A percentile compares a stretch with the other conserved stretches of the same genome.
phyloP scores from a whole-genome alignment of 1,140 invertebrate species.

The Brachionus rotundiformis region DNA sequence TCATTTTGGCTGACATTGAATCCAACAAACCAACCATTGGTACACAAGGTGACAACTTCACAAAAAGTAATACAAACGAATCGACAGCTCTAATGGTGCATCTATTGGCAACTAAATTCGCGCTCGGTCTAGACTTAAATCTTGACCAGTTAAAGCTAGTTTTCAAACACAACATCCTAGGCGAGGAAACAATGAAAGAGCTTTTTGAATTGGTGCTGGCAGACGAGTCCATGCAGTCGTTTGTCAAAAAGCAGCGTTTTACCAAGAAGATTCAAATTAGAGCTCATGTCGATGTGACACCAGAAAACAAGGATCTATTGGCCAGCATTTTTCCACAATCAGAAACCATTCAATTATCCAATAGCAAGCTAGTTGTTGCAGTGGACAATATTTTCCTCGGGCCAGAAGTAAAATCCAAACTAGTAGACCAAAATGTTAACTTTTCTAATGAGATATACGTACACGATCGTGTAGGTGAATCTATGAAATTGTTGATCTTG shows the following conservation, averaged over 20 bases:
- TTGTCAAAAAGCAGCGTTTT: neutral
- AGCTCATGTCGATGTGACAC: neutral
- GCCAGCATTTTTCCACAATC: neutral
- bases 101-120: neutral
- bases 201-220: neutral
- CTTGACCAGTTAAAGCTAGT: neutral
- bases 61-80: neutral
- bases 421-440: neutral
- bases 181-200: neutral
- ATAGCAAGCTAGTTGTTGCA: no score
- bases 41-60: neutral
- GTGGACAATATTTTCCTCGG: neutral
- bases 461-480: neutral
- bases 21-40: neutral
- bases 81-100: neutral
- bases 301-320: neutral
- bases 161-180: neutral
- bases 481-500: neutral
- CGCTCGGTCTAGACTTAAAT: neutral
- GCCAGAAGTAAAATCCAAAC: neutral
- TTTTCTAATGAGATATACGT: neutral
- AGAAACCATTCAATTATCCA: no score
- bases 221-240: neutral
- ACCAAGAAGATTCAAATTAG: conserved; percentile 3
- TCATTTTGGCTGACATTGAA: neutral